Percentiles rank a stretch among this genome's conserved stretches.
phyloP scores from a whole-genome alignment of 2,113 vertebrate species.

The Marmota monax region DNA sequence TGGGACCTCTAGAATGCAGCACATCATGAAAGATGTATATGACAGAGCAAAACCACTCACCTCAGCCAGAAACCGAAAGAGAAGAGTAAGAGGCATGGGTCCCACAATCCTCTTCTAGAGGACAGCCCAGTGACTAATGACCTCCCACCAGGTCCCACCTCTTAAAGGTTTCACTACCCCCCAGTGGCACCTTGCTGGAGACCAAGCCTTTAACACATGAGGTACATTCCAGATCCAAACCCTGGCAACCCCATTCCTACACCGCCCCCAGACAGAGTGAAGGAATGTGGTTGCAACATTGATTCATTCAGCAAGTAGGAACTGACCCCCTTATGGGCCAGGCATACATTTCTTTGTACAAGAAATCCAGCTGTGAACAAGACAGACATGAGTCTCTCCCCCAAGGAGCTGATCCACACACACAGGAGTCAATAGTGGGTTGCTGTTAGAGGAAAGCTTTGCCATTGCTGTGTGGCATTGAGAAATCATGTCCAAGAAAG shows the following conservation, averaged over 20 bases:
- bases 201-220: neutral
- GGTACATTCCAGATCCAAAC: neutral
- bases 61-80: neutral
- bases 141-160: neutral
- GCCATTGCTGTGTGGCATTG: no score
- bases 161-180: neutral
- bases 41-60: neutral
- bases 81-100: neutral
- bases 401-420: neutral
- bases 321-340: no score
- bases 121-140: neutral
- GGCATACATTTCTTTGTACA: neutral
- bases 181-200: neutral
- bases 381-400: no score
- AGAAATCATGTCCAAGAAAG: neutral
- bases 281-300: neutral
- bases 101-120: neutral
- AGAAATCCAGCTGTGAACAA: neutral
- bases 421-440: no score
- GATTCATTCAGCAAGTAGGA: neutral
- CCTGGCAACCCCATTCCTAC: neutral
- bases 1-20: no score
- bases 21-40: neutral
- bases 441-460: neutral
- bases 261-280: neutral